These are phyloP conservation scores for Malacoctenus gilli DNA, from an alignment of 2,797 vertebrate genomes.

Conservation along the genomic window DNA sequence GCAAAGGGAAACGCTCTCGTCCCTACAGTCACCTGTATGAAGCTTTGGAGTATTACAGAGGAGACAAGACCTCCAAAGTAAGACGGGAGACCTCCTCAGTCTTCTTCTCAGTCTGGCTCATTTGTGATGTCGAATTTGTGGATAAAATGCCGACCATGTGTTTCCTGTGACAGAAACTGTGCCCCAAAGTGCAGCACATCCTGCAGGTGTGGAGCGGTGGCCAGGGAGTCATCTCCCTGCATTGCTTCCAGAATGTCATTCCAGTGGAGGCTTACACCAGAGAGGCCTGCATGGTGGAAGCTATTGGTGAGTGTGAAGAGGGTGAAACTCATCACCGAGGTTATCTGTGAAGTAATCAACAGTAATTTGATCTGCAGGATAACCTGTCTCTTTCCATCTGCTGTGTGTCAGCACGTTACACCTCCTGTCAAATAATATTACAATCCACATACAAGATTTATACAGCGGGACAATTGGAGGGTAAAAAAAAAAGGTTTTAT, in stretches of 20 bases:
- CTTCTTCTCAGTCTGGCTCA: background rate
- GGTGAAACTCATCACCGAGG: background rate
- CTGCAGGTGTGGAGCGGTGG: slow-evolving; percentile 88
- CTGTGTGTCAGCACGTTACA: slow-evolving; percentile 4
- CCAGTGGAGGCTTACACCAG: slow-evolving; percentile 90
- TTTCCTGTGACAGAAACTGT: slow-evolving; percentile 77
- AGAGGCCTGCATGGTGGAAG: slow-evolving; percentile 91
- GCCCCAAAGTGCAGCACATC: slow-evolving; percentile 88
- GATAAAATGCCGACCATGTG: background rate
- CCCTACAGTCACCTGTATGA: slow-evolving; percentile 89
- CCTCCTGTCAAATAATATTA: background rate
- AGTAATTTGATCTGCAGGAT: background rate
- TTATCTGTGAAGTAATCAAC: too few relatives aligned
- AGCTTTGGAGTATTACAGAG: slow-evolving; percentile 81
- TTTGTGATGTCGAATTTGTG: background rate
- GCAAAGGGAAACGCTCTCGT: slow-evolving; percentile 90
- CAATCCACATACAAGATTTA: too few relatives aligned
- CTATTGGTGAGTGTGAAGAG: slow-evolving; percentile 82
- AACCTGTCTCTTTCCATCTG: background rate
- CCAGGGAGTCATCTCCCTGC: slow-evolving; percentile 87
- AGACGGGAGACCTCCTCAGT: background rate
- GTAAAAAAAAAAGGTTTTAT: too few relatives aligned
- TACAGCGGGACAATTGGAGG: too few relatives aligned
- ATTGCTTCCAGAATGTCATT: slow-evolving; percentile 91
- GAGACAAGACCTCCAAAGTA: slow-evolving; percentile 78